These are phyloP conservation scores for Hiodon alosoides DNA, from an alignment of 2,113 vertebrate species.

Conservation along the genomic window DNA sequence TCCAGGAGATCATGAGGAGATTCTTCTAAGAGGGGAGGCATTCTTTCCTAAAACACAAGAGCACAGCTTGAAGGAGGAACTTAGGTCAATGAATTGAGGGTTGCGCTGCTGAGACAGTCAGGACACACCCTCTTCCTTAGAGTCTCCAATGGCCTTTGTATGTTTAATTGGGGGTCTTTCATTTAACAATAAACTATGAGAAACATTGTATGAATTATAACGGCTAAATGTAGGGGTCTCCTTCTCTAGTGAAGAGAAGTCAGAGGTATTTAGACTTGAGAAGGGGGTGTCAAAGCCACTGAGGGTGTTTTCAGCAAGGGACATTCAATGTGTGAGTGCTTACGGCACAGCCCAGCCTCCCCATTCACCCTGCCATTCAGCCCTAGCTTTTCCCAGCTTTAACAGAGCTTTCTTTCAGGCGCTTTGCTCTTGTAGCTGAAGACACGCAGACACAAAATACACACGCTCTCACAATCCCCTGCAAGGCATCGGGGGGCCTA, in stretches of 20 bases:
- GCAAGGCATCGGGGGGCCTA: slow-evolving; percentile 15
- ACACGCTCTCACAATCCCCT: slow-evolving; percentile 41
- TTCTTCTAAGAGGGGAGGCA: slow-evolving; percentile 45
- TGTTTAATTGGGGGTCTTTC: too few relatives aligned
- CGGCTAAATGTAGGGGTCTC: not conserved
- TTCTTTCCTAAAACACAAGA: slow-evolving; percentile 23
- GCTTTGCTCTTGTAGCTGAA: slow-evolving; percentile 42
- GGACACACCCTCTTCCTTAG: not conserved
- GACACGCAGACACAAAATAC: slow-evolving; percentile 48
- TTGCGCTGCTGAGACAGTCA: not conserved
- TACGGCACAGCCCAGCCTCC: slow-evolving; percentile 12
- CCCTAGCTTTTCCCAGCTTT: slow-evolving; percentile 36
- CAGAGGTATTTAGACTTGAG: not conserved
- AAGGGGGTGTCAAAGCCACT: not conserved
- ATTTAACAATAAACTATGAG: not conserved
- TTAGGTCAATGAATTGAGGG: not conserved
- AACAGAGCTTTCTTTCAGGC: slow-evolving; percentile 48
- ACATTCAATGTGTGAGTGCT: slow-evolving; percentile 5
- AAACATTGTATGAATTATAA: not conserved
- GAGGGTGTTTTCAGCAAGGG: not conserved
- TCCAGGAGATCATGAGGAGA: slow-evolving; percentile 42
- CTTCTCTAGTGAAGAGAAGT: not conserved
- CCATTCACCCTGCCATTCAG: slow-evolving; percentile 36
- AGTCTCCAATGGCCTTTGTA: not conserved
- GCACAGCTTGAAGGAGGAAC: not conserved